These are phyloP conservation scores for Probaryconus sp. DNA, from an alignment of 1,140 invertebrate genomes.

Conservation along the genomic window DNA sequence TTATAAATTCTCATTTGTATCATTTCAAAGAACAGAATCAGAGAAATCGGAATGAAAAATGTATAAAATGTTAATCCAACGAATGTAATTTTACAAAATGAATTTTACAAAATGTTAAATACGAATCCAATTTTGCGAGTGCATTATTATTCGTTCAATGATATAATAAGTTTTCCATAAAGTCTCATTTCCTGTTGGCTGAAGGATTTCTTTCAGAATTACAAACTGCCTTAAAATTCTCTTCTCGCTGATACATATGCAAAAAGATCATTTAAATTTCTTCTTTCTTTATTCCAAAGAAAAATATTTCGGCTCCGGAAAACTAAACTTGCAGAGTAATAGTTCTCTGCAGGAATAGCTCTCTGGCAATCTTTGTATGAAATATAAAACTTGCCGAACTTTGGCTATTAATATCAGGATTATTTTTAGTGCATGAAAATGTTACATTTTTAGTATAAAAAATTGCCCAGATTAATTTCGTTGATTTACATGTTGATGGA, in stretches of 20 bases:
- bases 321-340: conserved; percentile 15
- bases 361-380: conserved; percentile 16
- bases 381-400: conserved; percentile 33
- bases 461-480: conserved; percentile 13
- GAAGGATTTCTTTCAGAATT: conserved; percentile 8
- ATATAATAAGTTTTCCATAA: too few relatives aligned
- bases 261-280: conserved; percentile 34
- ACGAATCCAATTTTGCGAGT: too few relatives aligned
- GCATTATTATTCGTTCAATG: too few relatives aligned
- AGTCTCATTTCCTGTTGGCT: neutral
- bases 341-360: conserved; percentile 16
- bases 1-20: too few relatives aligned
- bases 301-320: conserved; percentile 33
- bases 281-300: conserved; percentile 10
- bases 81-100: too few relatives aligned
- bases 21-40: too few relatives aligned
- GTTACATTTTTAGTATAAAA: conserved; percentile 7
- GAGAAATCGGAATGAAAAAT: too few relatives aligned
- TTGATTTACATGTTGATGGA: too few relatives aligned
- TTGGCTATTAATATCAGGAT: conserved; percentile 30
- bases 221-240: conserved; percentile 19
- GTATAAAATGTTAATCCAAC: too few relatives aligned
- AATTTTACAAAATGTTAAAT: too few relatives aligned
- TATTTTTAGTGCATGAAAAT: conserved; percentile 26
- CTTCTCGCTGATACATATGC: conserved; percentile 24